A percentile compares a stretch with the other conserved stretches of the same genome.
phyloP scores from a whole-genome alignment of 1,140 invertebrate genomes.

The Bombus breviceps region DNA sequence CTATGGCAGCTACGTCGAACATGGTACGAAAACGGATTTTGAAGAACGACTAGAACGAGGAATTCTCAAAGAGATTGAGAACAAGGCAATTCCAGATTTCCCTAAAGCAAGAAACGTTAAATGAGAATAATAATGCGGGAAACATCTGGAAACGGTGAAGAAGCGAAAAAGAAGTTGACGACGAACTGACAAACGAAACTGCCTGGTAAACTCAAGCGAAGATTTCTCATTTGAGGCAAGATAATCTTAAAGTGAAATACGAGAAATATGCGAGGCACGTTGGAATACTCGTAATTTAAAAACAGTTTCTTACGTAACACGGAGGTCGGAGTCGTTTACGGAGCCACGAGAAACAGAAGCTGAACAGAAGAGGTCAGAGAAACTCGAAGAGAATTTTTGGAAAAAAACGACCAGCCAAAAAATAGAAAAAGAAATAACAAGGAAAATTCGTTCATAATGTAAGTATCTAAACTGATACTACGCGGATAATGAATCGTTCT shows the following conservation, averaged over 20 bases:
- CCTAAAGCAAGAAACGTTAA: neutral
- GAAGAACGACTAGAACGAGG: neutral
- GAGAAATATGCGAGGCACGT: neutral
- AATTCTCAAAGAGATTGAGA: neutral
- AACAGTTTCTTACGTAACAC: neutral
- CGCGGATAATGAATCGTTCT: too few relatives aligned
- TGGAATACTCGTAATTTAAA: conserved; percentile 16
- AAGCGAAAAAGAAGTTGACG: neutral
- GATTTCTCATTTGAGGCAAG: neutral
- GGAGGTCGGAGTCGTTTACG: neutral
- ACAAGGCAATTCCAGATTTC: neutral
- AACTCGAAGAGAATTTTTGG: neutral
- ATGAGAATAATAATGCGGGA: neutral
- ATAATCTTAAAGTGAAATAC: conserved; percentile 7
- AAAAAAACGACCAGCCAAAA: conserved; percentile 23
- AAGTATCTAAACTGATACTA: neutral
- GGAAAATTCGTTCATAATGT: conserved; percentile 57
- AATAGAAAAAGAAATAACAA: conserved; percentile 45
- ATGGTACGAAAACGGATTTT: neutral
- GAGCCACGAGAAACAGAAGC: too few relatives aligned
- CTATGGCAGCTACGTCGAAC: neutral
- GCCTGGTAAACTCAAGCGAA: neutral
- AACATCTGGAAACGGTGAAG: too few relatives aligned
- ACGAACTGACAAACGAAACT: neutral
- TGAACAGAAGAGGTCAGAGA: neutral